Evolutionary conservation across 2,113 vertebrate genomes (phyloP), one percentile per base, ranked within the genome.

Genomic region (Neodontobutis hainanensis): DNA sequence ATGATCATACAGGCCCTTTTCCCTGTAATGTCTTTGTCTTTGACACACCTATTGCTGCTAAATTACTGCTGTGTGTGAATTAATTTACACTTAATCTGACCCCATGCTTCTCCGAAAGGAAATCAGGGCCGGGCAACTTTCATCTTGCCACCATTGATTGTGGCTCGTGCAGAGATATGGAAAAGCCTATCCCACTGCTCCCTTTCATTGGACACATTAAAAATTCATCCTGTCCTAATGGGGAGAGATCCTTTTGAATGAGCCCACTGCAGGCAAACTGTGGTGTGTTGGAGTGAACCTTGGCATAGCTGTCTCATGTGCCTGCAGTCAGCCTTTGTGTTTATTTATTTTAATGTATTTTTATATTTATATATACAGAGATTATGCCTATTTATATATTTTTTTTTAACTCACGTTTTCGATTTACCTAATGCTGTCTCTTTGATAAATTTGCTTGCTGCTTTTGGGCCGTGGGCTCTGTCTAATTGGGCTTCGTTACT

Each of bases 191-290:
- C 89, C 86, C 78, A 85, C 89, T 89, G 91, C 81, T 91, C 80
- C 51, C 90, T 92, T 90, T 92, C 86, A 92, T 90, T 89, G 87
- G 70, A 15, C 49, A 53, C 81, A 92, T 93, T 90, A 93, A 92
- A 90, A 84, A 91, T 93, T 85, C 73, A 93, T 81, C 72, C 72
- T 67, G 73, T 88, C 77, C 83, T 89, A 88, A 87, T 83, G 84
- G 83, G 81, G 77, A 78, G 62, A 73, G 75, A 87, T 86, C 65
- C 62, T 70, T 87, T 85, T 90, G 73, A 73, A 81, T 85, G 85
- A 83, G 71, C 73, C 74, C 44, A 58, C 61, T 84, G 77, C 69
- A 78, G 50, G 70, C 71, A 67, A 64, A 75, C 73, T 5, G 44
- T 19, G 46, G 67, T 75, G 75, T 75, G 71, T 66, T 5, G 8